Evolutionary conservation across 2,888 invertebrate genomes (phyloP).

Genomic region (Eupeodes latifasciatus): DNA sequence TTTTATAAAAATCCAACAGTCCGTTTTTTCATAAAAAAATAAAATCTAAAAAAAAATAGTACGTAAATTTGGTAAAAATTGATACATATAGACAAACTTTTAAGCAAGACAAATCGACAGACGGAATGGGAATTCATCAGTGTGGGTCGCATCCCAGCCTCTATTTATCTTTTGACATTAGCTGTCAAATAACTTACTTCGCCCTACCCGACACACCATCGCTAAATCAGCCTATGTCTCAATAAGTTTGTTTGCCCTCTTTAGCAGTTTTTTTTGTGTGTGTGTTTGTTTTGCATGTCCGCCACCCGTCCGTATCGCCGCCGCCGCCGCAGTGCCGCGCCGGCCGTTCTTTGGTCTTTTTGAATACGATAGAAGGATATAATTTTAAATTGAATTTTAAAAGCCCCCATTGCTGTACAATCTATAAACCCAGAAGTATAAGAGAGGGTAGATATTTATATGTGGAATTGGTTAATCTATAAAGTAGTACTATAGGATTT

Average conservation of each 20-base stretch:
- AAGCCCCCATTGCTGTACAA: constrained; percentile 38
- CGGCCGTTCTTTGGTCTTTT: not conserved
- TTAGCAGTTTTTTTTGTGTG: constrained; percentile 1
- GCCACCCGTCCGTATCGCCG: not conserved
- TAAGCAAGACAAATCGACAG: no score
- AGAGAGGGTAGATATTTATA: not conserved
- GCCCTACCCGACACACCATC: not conserved
- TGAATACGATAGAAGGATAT: constrained; percentile 33
- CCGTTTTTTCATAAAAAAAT: no score
- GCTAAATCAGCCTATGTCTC: not conserved
- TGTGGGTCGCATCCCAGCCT: no score
- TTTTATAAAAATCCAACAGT: no score
- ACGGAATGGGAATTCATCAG: no score
- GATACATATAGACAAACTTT: no score
- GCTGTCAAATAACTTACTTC: no score
- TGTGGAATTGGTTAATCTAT: constrained; percentile 33
- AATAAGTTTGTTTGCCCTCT: constrained; percentile 47
- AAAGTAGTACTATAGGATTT: constrained; percentile 33
- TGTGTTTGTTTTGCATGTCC: not conserved
- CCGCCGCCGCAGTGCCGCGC: not conserved
- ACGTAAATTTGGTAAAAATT: no score
- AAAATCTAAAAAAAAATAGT: no score
- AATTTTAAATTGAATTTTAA: constrained; percentile 71
- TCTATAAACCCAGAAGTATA: not conserved
- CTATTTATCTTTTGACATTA: not conserved